A percentile compares a stretch with the other conserved stretches of the same genome.
These are phyloP conservation scores for Gobionotothen gibberifrons DNA, from an alignment of 2,797 vertebrate species.

Conservation along the genomic window DNA sequence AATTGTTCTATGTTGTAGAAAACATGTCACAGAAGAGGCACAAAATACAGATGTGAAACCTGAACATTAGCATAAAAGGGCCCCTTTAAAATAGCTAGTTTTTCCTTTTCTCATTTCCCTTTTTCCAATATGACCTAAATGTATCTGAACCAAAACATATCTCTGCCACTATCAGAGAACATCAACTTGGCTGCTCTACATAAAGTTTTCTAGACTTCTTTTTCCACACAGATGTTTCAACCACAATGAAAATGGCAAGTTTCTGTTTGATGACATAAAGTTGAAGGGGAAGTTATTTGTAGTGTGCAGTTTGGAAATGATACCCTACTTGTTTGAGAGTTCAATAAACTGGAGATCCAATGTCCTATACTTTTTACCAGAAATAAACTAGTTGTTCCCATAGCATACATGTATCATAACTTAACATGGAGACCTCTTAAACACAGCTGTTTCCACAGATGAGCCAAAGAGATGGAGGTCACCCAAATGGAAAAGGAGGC, in stretches of 20 bases:
- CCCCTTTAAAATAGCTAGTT: background rate
- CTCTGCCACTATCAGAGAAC: background rate
- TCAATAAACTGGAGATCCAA: background rate
- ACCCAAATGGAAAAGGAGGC: slow-evolving; percentile 35
- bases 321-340: background rate
- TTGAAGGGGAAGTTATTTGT: background rate
- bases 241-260: background rate
- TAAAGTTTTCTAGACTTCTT: background rate
- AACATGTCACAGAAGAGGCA: background rate
- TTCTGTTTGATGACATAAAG: background rate
- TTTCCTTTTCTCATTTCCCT: background rate
- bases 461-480: slow-evolving; percentile 46
- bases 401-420: background rate
- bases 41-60: too few species aligned
- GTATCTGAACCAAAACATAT: background rate
- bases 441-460: slow-evolving; percentile 4
- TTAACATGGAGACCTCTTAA: background rate
- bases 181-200: background rate
- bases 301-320: background rate
- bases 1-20: background rate
- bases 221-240: background rate
- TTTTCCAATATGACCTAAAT: background rate
- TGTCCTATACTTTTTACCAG: background rate
- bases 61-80: too few species aligned
- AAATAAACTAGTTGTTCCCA: background rate